A percentile compares a stretch with the other conserved stretches of the same genome.
Conservation (phyloP, 2,888 invertebrate species). For the Argyresthia albistria region DNA sequence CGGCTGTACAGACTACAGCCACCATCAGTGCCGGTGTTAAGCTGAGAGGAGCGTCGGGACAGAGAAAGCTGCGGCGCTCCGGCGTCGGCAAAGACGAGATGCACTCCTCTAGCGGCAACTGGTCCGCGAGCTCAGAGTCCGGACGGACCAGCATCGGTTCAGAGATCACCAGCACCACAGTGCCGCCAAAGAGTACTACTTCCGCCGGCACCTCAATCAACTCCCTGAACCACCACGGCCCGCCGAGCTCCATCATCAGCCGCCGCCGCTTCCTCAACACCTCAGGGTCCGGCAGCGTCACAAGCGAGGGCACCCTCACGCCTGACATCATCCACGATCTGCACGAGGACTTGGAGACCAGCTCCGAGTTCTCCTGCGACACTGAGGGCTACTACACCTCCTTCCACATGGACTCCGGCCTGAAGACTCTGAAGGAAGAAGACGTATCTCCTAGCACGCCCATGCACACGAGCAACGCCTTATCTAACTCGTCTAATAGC, state of each 20-base stretch:
- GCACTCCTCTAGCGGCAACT: constrained; percentile 93
- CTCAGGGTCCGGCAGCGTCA: constrained; percentile 86
- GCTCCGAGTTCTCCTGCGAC: constrained; percentile 95
- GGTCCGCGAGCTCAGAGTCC: constrained; percentile 94
- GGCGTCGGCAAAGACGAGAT: constrained; percentile 83
- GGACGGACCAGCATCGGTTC: constrained; percentile 89
- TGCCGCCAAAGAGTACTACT: constrained; percentile 79
- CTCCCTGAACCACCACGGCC: constrained; percentile 74
- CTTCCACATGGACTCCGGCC: constrained; percentile 95
- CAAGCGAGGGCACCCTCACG: constrained; percentile 88
- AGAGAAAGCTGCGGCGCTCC: constrained; percentile 78
- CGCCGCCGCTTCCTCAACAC: constrained; percentile 78
- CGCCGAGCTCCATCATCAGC: constrained; percentile 80
- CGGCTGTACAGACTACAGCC: constrained; percentile 65
- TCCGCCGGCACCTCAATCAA: constrained; percentile 79
- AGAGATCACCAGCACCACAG: constrained; percentile 81
- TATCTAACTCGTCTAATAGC: constrained; percentile 79
- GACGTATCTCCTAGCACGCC: constrained; percentile 77
- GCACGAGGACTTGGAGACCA: constrained; percentile 88
- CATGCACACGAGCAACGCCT: constrained; percentile 78
- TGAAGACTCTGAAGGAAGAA: constrained; percentile 87
- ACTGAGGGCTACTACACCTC: constrained; percentile 98
- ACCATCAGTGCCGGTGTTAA: constrained; percentile 78
- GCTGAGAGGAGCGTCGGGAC: constrained; percentile 81
- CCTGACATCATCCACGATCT: constrained; percentile 87